Conservation (phyloP, 2,888 invertebrate species). For the Eilema sororculum region DNA sequence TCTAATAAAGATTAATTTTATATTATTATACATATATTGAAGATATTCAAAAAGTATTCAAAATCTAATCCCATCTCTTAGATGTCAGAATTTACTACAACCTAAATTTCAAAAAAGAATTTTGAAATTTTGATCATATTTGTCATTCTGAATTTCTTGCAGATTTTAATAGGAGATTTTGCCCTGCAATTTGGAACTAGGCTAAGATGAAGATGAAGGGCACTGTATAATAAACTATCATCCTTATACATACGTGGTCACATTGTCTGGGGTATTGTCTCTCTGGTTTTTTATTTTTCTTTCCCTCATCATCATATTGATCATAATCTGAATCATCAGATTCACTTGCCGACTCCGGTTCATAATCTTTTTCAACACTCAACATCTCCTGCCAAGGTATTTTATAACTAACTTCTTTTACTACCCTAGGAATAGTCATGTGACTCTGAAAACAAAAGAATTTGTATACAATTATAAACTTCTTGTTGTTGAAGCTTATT, state of each 20-base stretch:
- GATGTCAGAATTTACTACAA: too few relatives aligned
- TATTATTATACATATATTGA: too few relatives aligned
- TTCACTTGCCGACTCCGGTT: slow-evolving; percentile 32
- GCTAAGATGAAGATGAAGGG: not conserved
- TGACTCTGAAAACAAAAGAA: not conserved
- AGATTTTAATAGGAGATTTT: too few relatives aligned
- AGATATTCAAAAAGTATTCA: too few relatives aligned
- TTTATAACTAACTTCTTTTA: not conserved
- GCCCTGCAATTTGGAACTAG: too few relatives aligned
- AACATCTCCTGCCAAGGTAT: too few relatives aligned
- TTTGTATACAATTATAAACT: not conserved
- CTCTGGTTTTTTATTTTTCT: not conserved
- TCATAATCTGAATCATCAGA: slow-evolving; percentile 36
- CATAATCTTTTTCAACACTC: slow-evolving; percentile 20
- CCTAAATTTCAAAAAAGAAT: too few relatives aligned
- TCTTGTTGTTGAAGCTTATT: too few relatives aligned
- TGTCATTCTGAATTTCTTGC: too few relatives aligned
- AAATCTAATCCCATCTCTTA: too few relatives aligned
- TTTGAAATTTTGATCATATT: too few relatives aligned
- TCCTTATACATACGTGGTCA: slow-evolving; percentile 31
- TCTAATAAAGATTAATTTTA: too few relatives aligned
- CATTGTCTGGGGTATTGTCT: slow-evolving; percentile 31
- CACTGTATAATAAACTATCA: not conserved
- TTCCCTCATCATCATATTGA: slow-evolving; percentile 27
- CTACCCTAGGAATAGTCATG: not conserved